Conservation (phyloP, 2,888 invertebrate species). For the Meliscaeva auricollis region DNA sequence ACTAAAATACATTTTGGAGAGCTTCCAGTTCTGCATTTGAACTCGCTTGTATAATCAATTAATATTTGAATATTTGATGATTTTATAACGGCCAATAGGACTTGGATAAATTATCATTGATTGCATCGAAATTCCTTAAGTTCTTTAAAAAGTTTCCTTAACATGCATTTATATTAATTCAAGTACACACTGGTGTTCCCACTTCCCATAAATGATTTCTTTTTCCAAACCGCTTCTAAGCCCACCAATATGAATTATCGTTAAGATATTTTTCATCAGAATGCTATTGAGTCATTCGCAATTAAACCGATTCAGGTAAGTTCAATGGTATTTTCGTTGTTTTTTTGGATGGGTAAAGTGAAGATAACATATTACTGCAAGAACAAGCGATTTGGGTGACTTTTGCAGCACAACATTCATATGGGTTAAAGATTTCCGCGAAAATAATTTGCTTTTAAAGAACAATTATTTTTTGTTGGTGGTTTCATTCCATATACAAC, state of each 20-base stretch:
- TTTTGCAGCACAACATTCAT: not conserved
- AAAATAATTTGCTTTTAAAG: slow-evolving; percentile 1
- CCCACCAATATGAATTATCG: not conserved
- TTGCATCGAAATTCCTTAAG: no score
- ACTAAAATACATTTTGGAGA: no score
- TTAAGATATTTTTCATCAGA: not conserved
- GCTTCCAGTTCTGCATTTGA: no score
- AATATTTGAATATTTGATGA: no score
- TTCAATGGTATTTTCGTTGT: slow-evolving; percentile 4
- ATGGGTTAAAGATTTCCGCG: not conserved
- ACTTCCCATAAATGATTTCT: not conserved
- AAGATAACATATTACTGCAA: not conserved
- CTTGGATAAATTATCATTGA: no score
- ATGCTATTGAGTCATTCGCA: slow-evolving; percentile 1
- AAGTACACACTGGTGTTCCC: no score
- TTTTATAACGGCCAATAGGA: no score
- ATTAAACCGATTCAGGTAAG: not conserved
- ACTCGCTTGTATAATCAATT: no score
- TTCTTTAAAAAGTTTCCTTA: no score
- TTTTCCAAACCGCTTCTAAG: not conserved
- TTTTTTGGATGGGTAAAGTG: not conserved
- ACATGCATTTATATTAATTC: no score
- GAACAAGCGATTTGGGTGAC: not conserved
- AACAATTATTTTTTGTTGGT: not conserved
- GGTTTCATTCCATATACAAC: not conserved